Percentiles rank a stretch among this genome's conserved stretches.
These are phyloP conservation scores for Octopus bimaculoides DNA, from an alignment of 1,140 invertebrate species.

Conservation along the genomic window DNA sequence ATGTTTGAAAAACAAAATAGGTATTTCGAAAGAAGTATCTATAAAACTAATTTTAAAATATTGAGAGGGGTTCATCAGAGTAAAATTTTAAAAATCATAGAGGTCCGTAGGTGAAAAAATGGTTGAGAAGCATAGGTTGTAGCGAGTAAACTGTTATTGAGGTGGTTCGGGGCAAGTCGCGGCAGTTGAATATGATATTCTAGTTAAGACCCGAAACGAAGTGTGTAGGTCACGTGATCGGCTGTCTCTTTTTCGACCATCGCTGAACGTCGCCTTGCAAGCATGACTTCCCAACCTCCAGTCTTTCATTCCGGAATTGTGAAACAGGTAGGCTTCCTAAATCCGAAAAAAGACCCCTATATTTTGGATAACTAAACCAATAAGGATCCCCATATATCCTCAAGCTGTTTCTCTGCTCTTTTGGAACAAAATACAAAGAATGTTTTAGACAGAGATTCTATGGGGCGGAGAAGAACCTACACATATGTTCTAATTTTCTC, in stretches of 20 bases:
- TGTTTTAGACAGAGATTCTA: not conserved
- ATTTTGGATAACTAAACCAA: too few relatives aligned
- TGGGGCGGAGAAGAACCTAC: not conserved
- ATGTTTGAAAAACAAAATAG: too few relatives aligned
- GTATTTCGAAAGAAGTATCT: too few relatives aligned
- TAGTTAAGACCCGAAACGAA: not conserved
- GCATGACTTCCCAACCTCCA: constrained; percentile 33
- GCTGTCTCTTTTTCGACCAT: too few relatives aligned
- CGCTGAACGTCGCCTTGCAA: not conserved
- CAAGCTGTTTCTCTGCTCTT: not conserved
- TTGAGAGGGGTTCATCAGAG: too few relatives aligned
- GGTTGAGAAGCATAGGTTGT: too few relatives aligned
- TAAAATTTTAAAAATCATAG: too few relatives aligned
- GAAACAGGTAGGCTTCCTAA: constrained; percentile 41
- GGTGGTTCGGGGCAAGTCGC: not conserved
- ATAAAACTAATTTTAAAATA: too few relatives aligned
- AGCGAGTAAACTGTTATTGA: too few relatives aligned
- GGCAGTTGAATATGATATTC: not conserved
- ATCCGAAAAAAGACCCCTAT: not conserved
- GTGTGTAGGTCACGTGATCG: too few relatives aligned
- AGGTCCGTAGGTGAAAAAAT: too few relatives aligned
- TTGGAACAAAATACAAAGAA: not conserved
- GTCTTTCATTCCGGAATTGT: constrained; percentile 44
- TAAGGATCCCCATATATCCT: not conserved
- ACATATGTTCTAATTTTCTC: not conserved